Percentiles rank a stretch among this genome's conserved stretches.
Conservation (phyloP, 92 coral and sea anemone genomes). For the Blastomussa wellsi region DNA sequence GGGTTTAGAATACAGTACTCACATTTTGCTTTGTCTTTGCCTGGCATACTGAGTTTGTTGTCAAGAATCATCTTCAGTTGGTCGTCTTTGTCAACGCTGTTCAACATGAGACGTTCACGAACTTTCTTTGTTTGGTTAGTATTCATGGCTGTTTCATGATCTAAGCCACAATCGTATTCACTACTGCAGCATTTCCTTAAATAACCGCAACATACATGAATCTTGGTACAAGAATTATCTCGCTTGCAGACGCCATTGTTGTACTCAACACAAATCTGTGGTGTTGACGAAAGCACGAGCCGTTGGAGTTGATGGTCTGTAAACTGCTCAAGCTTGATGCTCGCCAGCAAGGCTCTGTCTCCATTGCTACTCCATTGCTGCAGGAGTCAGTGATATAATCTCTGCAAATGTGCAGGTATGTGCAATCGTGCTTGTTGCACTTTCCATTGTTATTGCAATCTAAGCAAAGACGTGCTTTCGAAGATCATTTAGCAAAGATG, state of each 20-base stretch:
- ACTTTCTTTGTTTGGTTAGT: constrained; percentile 45
- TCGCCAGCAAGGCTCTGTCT: constrained; percentile 36
- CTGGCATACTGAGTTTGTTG: constrained; percentile 16
- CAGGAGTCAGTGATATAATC: constrained; percentile 39
- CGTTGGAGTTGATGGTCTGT: constrained; percentile 55
- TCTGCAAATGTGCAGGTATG: constrained; percentile 47
- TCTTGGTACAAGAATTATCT: constrained; percentile 41
- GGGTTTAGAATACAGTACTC: background rate
- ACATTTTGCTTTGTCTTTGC: constrained; percentile 16
- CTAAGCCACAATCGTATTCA: constrained; percentile 46
- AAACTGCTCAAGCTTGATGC: constrained; percentile 42
- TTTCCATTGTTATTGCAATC: constrained; percentile 8
- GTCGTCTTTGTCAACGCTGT: background rate
- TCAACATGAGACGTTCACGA: constrained; percentile 19
- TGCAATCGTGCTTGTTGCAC: constrained; percentile 32
- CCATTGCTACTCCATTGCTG: constrained; percentile 33
- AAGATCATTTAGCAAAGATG: no score
- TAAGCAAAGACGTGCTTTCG: constrained; percentile 44
- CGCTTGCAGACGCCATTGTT: constrained; percentile 50
- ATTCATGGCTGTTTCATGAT: constrained; percentile 59
- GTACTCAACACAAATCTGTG: constrained; percentile 62
- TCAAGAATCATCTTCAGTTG: constrained; percentile 50
- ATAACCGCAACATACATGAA: constrained; percentile 73
- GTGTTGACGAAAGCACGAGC: constrained; percentile 46
- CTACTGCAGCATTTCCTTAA: constrained; percentile 48